These are phyloP conservation scores for Megaustenia siamemsis DNA, from an alignment of 2,888 invertebrate genomes.

Conservation along the genomic window DNA sequence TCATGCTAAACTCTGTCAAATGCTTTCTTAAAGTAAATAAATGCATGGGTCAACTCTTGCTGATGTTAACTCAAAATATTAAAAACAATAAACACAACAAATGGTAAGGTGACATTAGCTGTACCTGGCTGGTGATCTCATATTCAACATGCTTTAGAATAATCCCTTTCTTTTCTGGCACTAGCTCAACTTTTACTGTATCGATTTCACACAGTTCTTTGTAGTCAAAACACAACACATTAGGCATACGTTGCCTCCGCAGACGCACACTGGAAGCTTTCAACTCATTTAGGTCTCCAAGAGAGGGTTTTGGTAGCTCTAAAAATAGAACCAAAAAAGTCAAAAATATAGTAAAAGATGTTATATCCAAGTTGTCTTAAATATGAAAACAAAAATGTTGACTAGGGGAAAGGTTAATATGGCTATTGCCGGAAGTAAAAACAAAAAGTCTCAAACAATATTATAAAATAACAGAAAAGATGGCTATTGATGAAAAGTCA, in stretches of 20 bases:
- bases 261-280: constrained; percentile 73
- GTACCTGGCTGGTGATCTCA: constrained; percentile 80
- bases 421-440: too few species aligned
- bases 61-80: not conserved
- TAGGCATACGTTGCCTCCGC: constrained; percentile 76
- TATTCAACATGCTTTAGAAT: constrained; percentile 81
- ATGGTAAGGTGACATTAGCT: not conserved
- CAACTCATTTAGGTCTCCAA: constrained; percentile 79
- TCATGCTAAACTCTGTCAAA: too few species aligned
- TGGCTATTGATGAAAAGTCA: too few species aligned
- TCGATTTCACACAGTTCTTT: constrained; percentile 78
- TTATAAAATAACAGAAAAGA: too few species aligned
- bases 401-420: too few species aligned
- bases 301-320: constrained; percentile 79
- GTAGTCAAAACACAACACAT: constrained; percentile 76
- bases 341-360: too few species aligned
- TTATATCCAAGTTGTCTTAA: too few species aligned
- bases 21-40: too few species aligned
- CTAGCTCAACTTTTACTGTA: constrained; percentile 79
- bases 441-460: too few species aligned
- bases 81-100: not conserved
- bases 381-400: too few species aligned
- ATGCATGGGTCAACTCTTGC: too few species aligned
- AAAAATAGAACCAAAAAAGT: too few species aligned
- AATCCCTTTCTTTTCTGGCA: constrained; percentile 81